Evolutionary conservation across 2,888 invertebrate species (phyloP).

Genomic region (Rhagonycha lutea): DNA sequence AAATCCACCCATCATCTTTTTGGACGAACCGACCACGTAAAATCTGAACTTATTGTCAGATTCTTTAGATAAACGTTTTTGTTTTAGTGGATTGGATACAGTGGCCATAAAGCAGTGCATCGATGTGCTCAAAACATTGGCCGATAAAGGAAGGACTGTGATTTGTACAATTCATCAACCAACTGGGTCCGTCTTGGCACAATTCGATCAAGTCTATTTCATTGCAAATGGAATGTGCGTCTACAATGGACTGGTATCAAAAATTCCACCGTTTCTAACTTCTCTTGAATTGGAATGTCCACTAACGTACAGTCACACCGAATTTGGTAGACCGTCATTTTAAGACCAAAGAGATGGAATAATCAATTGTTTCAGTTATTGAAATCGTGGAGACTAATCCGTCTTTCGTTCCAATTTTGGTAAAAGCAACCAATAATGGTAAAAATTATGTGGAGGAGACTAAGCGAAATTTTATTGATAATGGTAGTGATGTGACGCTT

Average conservation of each 20-base stretch:
- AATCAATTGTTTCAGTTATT: neutral
- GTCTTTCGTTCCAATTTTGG: neutral
- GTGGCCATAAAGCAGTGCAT: constrained; percentile 75
- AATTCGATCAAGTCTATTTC: constrained; percentile 69
- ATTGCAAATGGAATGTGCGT: constrained; percentile 67
- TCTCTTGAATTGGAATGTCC: constrained; percentile 71
- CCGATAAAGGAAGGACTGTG: constrained; percentile 73
- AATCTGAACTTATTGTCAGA: neutral
- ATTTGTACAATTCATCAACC: constrained; percentile 84
- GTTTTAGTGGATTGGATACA: constrained; percentile 70
- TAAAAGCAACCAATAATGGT: neutral
- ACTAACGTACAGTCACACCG: constrained; percentile 78
- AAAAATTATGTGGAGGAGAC: neutral
- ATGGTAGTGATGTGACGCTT: neutral
- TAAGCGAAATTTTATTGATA: neutral
- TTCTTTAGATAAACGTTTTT: constrained; percentile 51
- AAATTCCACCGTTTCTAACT: constrained; percentile 70
- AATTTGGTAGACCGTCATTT: constrained; percentile 58
- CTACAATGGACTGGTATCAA: constrained; percentile 71
- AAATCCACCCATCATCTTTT: constrained; percentile 80
- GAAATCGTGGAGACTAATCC: neutral
- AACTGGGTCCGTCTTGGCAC: constrained; percentile 73
- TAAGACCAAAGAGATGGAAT: neutral
- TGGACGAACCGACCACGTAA: constrained; percentile 82
- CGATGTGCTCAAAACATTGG: constrained; percentile 68